Base-by-base conservation (phyloP, 2,888 invertebrate genomes). In the Parochlus steinenii region DNA sequence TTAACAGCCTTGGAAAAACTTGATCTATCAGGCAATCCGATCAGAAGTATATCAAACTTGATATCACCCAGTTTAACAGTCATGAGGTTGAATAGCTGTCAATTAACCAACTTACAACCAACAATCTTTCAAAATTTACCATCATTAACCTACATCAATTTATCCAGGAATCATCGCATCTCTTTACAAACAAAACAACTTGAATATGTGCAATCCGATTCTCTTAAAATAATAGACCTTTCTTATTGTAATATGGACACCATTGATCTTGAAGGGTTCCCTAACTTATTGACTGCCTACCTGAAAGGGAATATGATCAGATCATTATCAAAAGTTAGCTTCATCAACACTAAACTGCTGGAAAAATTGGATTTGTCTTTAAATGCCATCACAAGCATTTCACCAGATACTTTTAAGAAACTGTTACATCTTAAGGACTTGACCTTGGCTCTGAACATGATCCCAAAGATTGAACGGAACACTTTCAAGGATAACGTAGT, bases 401-500 rank as follows among this genome's bases (percentile, higher is more conserved):
- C 68, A 43, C 52, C 55, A 35, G 66, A 68, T 41, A 69, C 74
- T 1, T 80, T 81, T 50, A 56, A 56, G 30, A 66, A 65, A 8
- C 48, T 80, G 3, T 55, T 54, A 41, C 57, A 64, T 41, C 50
- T 81, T 5, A 66, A 67, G 44, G 53, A 60, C 40, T 55, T 81
- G 32, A 76, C 81, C 53, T 53, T 81, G 41, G 79, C 81, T 1
- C 68, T 65, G 53, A 81, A 81, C 52, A 69, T 69, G 51, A 64
- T 81, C 36, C 64, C 65, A 0, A 48, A 52, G 5, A 49, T 81
- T 42, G 67, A 71, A 37, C 63, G 67, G 41, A 62, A 68, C 29
- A 60, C 67, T 3, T 67, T 81, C 43, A 52, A 61, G 22, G 62
- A 69, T 42, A 76, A 72, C 52, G 63, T 67, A 11, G 62, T 66